phyloP scores from a whole-genome alignment of 1,140 invertebrate genomes.

The Drosophila teissieri region DNA sequence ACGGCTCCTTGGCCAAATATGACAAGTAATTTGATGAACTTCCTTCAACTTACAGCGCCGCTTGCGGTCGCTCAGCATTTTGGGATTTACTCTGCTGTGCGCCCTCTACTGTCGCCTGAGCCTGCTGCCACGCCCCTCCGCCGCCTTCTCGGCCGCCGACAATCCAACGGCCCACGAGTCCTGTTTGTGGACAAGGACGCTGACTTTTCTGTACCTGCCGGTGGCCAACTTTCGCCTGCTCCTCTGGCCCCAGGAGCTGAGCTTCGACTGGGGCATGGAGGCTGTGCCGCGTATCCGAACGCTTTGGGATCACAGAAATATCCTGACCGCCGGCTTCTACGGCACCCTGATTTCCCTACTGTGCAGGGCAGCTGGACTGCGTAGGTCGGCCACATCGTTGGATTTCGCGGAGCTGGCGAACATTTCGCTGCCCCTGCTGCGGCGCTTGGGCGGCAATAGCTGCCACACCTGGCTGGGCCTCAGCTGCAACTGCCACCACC shows the following conservation, averaged over 20 bases:
- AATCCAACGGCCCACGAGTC: constrained; percentile 93
- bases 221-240: constrained; percentile 93
- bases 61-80: constrained; percentile 87
- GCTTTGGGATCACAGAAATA: constrained; percentile 90
- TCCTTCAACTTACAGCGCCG: constrained; percentile 86
- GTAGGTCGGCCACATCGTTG: constrained; percentile 7
- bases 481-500: constrained; percentile 48
- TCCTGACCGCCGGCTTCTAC: constrained; percentile 90
- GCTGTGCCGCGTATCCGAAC: constrained; percentile 92
- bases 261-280: constrained; percentile 98
- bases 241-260: constrained; percentile 91
- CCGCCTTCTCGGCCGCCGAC: constrained; percentile 93
- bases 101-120: constrained; percentile 88
- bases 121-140: constrained; percentile 87
- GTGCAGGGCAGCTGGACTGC: constrained; percentile 60
- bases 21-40: background rate
- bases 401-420: constrained; percentile 49
- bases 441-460: constrained; percentile 47
- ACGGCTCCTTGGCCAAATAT: background rate
- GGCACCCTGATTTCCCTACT: constrained; percentile 85
- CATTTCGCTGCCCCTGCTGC: constrained; percentile 54
- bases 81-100: constrained; percentile 86
- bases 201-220: constrained; percentile 95
- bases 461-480: constrained; percentile 52
- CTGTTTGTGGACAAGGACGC: constrained; percentile 88